Evolutionary conservation across 1,140 invertebrate genomes (phyloP).

Genomic region (Orussus abietinus): DNA sequence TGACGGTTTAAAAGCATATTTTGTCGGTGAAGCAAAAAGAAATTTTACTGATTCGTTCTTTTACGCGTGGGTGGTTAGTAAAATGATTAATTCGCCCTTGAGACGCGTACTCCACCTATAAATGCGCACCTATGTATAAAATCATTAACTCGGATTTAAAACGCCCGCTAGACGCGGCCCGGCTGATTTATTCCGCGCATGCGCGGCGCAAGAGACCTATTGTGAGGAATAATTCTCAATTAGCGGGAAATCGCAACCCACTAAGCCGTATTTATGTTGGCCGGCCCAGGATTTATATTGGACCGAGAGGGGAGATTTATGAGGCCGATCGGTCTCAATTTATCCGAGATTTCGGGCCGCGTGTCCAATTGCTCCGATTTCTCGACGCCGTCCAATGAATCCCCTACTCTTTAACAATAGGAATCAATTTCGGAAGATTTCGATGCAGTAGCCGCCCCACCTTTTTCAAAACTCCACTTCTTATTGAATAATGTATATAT

Average conservation of each 20-base stretch:
- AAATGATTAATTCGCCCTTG: no score
- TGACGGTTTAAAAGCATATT: no score
- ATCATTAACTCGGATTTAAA: background rate
- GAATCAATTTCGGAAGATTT: background rate
- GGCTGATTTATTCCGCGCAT: slow-evolving; percentile 19
- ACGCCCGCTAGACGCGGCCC: slow-evolving; percentile 14
- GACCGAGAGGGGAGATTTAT: slow-evolving; percentile 37
- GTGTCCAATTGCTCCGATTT: slow-evolving; percentile 11
- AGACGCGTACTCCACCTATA: no score
- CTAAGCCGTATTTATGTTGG: slow-evolving; percentile 45
- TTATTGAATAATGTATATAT: no score
- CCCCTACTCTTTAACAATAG: slow-evolving; percentile 6
- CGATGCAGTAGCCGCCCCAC: background rate
- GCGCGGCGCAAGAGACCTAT: slow-evolving; percentile 19
- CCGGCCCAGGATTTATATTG: slow-evolving; percentile 35
- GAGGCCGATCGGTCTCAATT: slow-evolving; percentile 41
- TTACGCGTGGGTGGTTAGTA: no score
- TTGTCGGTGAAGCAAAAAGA: no score
- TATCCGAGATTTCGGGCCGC: slow-evolving; percentile 19
- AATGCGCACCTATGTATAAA: no score
- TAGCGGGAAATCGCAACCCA: slow-evolving; percentile 32
- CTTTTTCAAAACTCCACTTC: background rate
- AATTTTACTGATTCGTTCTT: no score
- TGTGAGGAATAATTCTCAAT: slow-evolving; percentile 45
- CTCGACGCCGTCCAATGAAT: no score